Percentiles rank a stretch among this genome's conserved stretches.
Evolutionary conservation across 2,797 vertebrate species (phyloP).

Genomic region (Triplophysa bombifrons): DNA sequence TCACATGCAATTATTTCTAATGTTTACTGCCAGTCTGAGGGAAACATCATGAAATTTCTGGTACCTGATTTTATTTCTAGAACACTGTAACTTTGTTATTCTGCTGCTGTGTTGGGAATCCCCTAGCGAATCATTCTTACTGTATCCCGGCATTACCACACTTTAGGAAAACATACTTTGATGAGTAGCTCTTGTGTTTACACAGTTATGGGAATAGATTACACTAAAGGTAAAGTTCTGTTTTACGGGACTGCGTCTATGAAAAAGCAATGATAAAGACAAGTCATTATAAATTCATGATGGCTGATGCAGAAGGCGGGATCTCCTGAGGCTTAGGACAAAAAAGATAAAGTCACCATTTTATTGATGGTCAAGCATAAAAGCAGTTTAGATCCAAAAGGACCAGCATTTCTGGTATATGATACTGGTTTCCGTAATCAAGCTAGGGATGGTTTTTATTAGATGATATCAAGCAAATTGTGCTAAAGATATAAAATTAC

Average conservation of each 20-base stretch:
- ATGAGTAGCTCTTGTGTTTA: constrained; percentile 33
- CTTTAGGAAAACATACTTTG: constrained; percentile 33
- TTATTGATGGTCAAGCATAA: constrained; percentile 13
- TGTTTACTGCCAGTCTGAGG: neutral
- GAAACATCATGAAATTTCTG: constrained; percentile 2
- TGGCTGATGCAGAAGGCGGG: constrained; percentile 55
- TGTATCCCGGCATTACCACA: constrained; percentile 26
- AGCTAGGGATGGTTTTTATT: neutral
- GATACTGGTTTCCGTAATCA: neutral
- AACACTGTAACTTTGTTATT: constrained; percentile 3
- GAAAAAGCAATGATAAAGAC: constrained; percentile 18
- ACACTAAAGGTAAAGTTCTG: constrained; percentile 28
- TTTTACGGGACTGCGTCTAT: constrained; percentile 20
- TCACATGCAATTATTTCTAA: constrained; percentile 32
- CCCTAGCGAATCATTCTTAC: constrained; percentile 4
- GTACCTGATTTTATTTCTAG: neutral
- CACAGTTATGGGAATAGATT: constrained; percentile 39
- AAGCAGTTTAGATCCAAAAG: neutral
- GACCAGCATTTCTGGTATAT: neutral
- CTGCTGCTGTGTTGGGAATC: constrained; percentile 28
- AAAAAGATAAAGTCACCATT: constrained; percentile 28
- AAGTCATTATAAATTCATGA: constrained; percentile 62
- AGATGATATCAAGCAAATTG: too few relatives aligned
- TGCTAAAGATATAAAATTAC: too few relatives aligned
- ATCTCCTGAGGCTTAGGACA: constrained; percentile 37